Evolutionary conservation across 2,888 invertebrate genomes (phyloP).

Genomic region (Erebia palarica): DNA sequence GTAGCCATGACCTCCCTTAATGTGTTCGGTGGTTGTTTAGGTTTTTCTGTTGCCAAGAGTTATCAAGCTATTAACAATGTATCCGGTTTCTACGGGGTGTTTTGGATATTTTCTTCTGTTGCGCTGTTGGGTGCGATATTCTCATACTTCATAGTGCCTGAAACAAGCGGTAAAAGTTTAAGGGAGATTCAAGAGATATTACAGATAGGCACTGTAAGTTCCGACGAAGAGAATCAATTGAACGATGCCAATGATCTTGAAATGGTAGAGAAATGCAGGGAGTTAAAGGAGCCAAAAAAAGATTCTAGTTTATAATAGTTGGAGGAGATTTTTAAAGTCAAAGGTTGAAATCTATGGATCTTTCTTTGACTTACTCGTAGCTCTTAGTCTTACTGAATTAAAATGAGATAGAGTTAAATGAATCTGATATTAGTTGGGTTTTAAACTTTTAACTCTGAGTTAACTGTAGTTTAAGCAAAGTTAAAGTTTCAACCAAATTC

Average conservation of each 20-base stretch:
- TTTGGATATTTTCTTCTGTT: slow-evolving; percentile 69
- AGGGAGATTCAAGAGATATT: slow-evolving; percentile 79
- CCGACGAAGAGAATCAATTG: slow-evolving; percentile 38
- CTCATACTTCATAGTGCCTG: slow-evolving; percentile 75
- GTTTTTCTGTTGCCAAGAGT: slow-evolving; percentile 73
- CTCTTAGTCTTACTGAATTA: too few relatives aligned
- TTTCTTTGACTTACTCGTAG: too few relatives aligned
- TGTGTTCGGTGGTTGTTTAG: slow-evolving; percentile 70
- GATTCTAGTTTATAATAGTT: slow-evolving; percentile 15
- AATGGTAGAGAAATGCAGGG: slow-evolving; percentile 21
- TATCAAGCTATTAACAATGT: slow-evolving; percentile 75
- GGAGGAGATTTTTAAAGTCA: background rate
- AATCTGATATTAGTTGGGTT: too few relatives aligned
- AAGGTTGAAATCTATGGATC: too few relatives aligned
- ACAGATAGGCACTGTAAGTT: slow-evolving; percentile 60
- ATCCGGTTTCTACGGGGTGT: slow-evolving; percentile 73
- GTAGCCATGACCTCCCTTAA: slow-evolving; percentile 74
- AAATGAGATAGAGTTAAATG: too few relatives aligned
- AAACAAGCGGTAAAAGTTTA: slow-evolving; percentile 82
- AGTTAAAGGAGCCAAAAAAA: slow-evolving; percentile 24
- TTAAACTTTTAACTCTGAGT: too few relatives aligned
- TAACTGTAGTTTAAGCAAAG: too few relatives aligned
- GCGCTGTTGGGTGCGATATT: slow-evolving; percentile 75
- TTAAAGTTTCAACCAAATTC: background rate
- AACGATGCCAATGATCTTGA: slow-evolving; percentile 19